Percentiles rank a stretch among this genome's conserved stretches.
Conservation (phyloP, 2,113 vertebrate species). For the Canis aureus region DNA sequence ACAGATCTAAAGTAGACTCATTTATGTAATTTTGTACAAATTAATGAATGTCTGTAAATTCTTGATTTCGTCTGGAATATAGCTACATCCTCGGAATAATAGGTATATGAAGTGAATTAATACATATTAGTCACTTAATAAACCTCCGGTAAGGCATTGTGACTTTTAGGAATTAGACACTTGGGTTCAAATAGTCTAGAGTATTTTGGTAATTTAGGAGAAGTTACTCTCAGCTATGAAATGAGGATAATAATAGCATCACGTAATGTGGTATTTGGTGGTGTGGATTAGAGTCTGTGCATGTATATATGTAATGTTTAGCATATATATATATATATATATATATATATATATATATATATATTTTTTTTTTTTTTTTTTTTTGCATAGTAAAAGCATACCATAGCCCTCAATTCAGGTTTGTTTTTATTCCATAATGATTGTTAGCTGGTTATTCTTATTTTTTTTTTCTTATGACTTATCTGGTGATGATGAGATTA, state of each 20-base stretch:
- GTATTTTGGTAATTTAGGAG: conserved; percentile 22
- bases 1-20: background rate
- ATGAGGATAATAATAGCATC: background rate
- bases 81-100: background rate
- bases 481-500: background rate
- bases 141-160: background rate
- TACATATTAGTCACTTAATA: conserved; percentile 19
- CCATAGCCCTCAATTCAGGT: background rate
- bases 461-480: background rate
- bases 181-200: background rate
- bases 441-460: background rate
- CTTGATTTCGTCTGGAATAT: background rate
- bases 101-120: background rate
- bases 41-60: conserved; percentile 12
- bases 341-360: background rate
- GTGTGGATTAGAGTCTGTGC: background rate
- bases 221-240: background rate
- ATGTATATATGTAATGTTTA: background rate
- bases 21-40: background rate
- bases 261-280: background rate
- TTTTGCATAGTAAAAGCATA: background rate
- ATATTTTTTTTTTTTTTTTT: too few species aligned
- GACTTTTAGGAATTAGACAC: conserved; percentile 24
- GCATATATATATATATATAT: background rate
- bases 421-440: background rate